Evolutionary conservation across 2,113 vertebrate genomes (phyloP).

Genomic region (Acrocephalus arundinaceus): DNA sequence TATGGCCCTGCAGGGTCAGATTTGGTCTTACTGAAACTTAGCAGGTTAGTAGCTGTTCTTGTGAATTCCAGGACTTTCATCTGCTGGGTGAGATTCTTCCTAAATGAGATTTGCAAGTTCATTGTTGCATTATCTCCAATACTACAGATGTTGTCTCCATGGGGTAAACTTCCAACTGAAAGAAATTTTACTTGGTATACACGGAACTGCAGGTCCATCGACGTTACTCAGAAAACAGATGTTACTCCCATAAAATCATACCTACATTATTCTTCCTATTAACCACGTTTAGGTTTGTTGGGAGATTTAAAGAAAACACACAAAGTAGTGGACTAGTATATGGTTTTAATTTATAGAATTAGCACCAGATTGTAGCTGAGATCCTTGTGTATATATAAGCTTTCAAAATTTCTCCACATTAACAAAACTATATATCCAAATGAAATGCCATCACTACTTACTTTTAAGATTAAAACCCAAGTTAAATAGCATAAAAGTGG

Average conservation of each 20-base stretch:
- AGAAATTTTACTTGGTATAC: not conserved
- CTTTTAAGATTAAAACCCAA: not conserved
- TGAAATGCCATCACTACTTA: not conserved
- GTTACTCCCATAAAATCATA: not conserved
- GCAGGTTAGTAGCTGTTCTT: conserved; percentile 77
- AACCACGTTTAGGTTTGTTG: not conserved
- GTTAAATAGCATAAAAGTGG: not conserved
- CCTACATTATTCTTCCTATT: not conserved
- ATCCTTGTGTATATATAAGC: not conserved
- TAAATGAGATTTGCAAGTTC: not conserved
- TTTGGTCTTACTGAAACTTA: conserved; percentile 88
- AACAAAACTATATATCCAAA: not conserved
- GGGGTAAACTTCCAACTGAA: not conserved
- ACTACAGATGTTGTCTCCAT: not conserved
- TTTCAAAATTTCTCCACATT: not conserved
- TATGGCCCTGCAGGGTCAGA: conserved; percentile 92
- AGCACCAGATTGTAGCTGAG: not conserved
- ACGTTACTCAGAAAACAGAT: not conserved
- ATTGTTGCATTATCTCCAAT: not conserved
- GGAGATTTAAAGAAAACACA: not conserved
- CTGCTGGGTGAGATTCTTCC: not conserved
- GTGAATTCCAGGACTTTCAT: not conserved
- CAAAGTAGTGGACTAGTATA: not conserved
- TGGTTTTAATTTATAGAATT: not conserved
- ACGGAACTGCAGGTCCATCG: not conserved